A percentile compares a stretch with the other conserved stretches of the same genome.
Evolutionary conservation across 23 tunicate genomes (phyloP).

Genomic region (Halocynthia roretzi): DNA sequence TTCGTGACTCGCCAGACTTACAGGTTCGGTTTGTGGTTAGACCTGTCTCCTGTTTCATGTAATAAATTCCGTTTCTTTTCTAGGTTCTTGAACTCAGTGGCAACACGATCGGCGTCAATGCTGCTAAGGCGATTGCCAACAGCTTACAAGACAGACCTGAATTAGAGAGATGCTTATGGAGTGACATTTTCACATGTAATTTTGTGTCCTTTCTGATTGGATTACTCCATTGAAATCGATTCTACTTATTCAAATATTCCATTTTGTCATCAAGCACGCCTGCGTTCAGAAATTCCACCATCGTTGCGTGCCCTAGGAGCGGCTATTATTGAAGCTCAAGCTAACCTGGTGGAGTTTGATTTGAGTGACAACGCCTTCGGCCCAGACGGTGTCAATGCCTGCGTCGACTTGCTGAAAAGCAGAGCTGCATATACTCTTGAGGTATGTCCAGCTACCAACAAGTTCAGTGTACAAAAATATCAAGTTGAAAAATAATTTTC

Average conservation of each 20-base stretch:
- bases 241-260: not conserved
- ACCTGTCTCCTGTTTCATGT: not conserved
- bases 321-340: conserved; percentile 59
- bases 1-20: conserved; percentile 41
- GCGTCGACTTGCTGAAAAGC: conserved; percentile 7
- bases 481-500: not conserved
- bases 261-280: conserved; percentile 21
- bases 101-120: conserved; percentile 75
- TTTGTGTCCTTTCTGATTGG: too few species aligned
- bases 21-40: conserved; percentile 16
- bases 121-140: conserved; percentile 62
- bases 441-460: not conserved
- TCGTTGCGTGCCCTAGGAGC: conserved; percentile 50
- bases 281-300: conserved; percentile 71
- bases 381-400: conserved; percentile 61
- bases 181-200: conserved; percentile 63
- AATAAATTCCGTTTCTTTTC: too few species aligned
- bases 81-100: conserved; percentile 65
- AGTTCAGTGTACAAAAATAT: not conserved
- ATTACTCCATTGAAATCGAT: too few species aligned
- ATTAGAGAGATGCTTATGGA: conserved; percentile 79
- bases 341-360: conserved; percentile 70
- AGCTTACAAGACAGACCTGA: conserved; percentile 34
- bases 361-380: conserved; percentile 90
- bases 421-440: conserved; percentile 12